phyloP scores from a whole-genome alignment of 2,797 vertebrate species.

The Mycteria americana region DNA sequence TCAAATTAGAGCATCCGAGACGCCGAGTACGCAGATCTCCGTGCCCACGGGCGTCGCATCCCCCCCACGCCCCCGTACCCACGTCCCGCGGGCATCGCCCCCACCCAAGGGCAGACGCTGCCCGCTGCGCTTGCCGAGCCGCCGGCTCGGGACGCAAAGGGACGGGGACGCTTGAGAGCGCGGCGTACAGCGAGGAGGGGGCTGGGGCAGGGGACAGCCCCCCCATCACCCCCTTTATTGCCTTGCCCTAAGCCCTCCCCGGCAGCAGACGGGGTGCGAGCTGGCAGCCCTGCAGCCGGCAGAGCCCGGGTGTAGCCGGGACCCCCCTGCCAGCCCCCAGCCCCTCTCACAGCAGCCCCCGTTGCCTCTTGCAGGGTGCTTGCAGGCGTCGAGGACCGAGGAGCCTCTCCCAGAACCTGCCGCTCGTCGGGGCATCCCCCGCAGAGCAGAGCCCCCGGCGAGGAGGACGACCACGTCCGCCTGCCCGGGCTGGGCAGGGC shows the following conservation, averaged over 20 bases:
- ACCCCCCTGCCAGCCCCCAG: not conserved
- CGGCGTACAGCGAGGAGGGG: not conserved
- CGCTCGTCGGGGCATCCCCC: not conserved
- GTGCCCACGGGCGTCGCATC: not conserved
- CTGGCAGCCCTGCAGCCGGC: not conserved
- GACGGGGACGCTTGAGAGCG: not conserved
- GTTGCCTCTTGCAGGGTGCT: not conserved
- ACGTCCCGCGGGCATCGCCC: not conserved
- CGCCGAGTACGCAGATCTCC: not conserved
- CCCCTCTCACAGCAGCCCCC: not conserved
- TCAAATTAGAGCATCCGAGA: not conserved
- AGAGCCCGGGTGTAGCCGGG: not conserved
- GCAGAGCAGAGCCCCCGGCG: not conserved
- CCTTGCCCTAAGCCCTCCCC: not conserved
- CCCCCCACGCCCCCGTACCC: not conserved
- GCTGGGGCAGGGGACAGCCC: not conserved
- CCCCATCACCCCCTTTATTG: not conserved
- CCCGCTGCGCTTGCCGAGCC: not conserved
- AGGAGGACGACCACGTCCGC: too few relatives aligned
- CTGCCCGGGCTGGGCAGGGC: too few relatives aligned
- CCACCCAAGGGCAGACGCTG: not conserved
- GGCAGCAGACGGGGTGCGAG: not conserved
- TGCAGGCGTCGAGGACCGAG: not conserved
- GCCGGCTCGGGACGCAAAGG: not conserved
- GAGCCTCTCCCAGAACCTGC: not conserved